These are phyloP conservation scores for Mythimna impura DNA, from an alignment of 2,888 invertebrate species.

Conservation along the genomic window DNA sequence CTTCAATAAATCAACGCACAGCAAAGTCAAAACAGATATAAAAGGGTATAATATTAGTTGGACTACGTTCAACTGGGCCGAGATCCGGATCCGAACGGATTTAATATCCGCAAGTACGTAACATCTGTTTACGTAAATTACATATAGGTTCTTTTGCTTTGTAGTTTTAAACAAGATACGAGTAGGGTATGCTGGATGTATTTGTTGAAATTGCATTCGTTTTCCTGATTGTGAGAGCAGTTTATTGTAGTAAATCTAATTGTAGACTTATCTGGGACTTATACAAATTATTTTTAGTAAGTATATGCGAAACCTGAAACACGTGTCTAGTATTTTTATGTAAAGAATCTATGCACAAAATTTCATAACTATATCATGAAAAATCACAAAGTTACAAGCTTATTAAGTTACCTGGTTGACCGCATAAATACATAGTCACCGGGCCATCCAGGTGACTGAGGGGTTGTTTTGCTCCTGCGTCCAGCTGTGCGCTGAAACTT, in stretches of 20 bases:
- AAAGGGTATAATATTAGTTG: constrained; percentile 47
- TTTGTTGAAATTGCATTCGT: constrained; percentile 17
- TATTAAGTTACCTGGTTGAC: too few relatives aligned
- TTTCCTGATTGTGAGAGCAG: constrained; percentile 9
- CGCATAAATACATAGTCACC: too few relatives aligned
- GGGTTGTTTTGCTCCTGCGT: too few relatives aligned
- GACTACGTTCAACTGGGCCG: constrained; percentile 54
- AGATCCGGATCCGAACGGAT: constrained; percentile 42
- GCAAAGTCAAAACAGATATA: constrained; percentile 49
- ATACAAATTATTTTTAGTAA: too few relatives aligned
- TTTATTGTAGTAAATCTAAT: constrained; percentile 17
- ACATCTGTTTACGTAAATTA: constrained; percentile 65
- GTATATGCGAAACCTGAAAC: too few relatives aligned
- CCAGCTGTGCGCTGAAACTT: too few relatives aligned
- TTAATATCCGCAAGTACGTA: constrained; percentile 57
- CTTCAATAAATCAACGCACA: constrained; percentile 2
- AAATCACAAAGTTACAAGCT: too few relatives aligned
- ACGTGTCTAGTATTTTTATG: too few relatives aligned
- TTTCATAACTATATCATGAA: too few relatives aligned
- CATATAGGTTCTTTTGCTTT: constrained; percentile 58
- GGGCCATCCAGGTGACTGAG: too few relatives aligned
- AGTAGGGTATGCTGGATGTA: constrained; percentile 1
- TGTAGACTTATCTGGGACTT: background rate
- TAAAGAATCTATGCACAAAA: too few relatives aligned
- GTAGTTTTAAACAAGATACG: constrained; percentile 39